phyloP scores from a whole-genome alignment of 2,797 vertebrate species.

The Cichlasoma orientale region DNA sequence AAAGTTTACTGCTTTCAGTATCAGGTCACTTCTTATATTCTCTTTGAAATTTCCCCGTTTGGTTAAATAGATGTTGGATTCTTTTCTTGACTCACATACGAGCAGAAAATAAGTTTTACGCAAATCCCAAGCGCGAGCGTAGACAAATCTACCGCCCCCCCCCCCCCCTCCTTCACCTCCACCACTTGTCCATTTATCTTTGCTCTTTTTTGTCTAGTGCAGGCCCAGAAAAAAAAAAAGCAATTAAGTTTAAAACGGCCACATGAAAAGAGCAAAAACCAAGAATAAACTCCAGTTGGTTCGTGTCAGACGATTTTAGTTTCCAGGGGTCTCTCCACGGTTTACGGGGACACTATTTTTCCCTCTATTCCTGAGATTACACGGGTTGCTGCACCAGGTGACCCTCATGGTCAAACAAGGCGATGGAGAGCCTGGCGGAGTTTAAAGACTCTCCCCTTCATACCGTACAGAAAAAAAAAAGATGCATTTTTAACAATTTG shows the following conservation, averaged over 20 bases:
- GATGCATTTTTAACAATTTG: conserved; percentile 66
- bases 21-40: conserved; percentile 8
- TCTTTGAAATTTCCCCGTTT: conserved; percentile 16
- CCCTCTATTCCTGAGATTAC: conserved; percentile 86
- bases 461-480: conserved; percentile 24
- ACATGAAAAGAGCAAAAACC: conserved; percentile 72
- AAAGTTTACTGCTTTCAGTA: conserved; percentile 20
- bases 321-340: conserved; percentile 72
- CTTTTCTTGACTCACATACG: conserved; percentile 47
- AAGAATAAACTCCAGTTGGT: conserved; percentile 73
- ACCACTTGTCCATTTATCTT: conserved; percentile 62
- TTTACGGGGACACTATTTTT: conserved; percentile 68
- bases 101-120: conserved; percentile 53
- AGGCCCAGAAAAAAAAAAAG: conserved; percentile 59
- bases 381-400: conserved; percentile 87
- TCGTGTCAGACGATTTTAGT: conserved; percentile 73
- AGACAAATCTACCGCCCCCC: conserved; percentile 33
- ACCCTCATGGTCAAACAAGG: conserved; percentile 84
- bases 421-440: conserved; percentile 76
- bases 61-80: conserved; percentile 42
- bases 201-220: conserved; percentile 58
- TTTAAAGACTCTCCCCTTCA: conserved; percentile 84
- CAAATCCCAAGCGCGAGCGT: conserved; percentile 20
- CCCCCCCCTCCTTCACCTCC: conserved; percentile 2
- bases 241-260: conserved; percentile 72